phyloP scores from a whole-genome alignment of 2,797 vertebrate species.

The Tinamus major region DNA sequence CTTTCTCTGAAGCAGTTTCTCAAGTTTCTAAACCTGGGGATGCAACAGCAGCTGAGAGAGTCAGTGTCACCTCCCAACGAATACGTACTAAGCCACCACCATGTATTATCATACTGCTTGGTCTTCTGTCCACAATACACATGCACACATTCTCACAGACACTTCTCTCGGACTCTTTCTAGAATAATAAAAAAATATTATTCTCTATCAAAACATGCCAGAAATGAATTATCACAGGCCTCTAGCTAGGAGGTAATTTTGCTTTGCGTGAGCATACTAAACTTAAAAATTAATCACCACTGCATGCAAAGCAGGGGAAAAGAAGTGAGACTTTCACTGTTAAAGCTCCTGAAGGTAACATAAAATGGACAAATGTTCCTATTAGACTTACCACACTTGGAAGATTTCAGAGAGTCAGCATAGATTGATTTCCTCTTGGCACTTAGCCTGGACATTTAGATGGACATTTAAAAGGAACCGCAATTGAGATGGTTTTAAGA shows the following conservation, averaged over 20 bases:
- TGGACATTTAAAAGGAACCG: constrained; percentile 5
- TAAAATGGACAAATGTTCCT: constrained; percentile 57
- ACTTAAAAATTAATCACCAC: background rate
- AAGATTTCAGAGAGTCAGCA: constrained; percentile 19
- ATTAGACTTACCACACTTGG: constrained; percentile 41
- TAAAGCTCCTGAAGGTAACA: constrained; percentile 49
- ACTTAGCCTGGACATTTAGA: constrained; percentile 16
- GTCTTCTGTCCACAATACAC: background rate
- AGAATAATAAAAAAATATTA: background rate
- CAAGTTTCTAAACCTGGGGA: accelerated
- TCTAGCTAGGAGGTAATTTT: background rate
- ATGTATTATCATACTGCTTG: background rate
- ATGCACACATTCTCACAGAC: background rate
- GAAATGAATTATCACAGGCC: background rate
- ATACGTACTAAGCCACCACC: background rate
- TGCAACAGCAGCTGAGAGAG: background rate
- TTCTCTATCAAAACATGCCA: background rate
- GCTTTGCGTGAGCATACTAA: background rate
- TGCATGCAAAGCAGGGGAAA: background rate
- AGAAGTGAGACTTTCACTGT: background rate
- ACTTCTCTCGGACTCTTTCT: accelerated
- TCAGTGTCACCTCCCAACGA: background rate
- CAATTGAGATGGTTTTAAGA: background rate
- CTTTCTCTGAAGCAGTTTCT: accelerated
- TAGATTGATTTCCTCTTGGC: constrained; percentile 48